Percentiles rank a stretch among this genome's conserved stretches.
Evolutionary conservation across 2,888 invertebrate genomes (phyloP).

Genomic region (Dryococelus australis): DNA sequence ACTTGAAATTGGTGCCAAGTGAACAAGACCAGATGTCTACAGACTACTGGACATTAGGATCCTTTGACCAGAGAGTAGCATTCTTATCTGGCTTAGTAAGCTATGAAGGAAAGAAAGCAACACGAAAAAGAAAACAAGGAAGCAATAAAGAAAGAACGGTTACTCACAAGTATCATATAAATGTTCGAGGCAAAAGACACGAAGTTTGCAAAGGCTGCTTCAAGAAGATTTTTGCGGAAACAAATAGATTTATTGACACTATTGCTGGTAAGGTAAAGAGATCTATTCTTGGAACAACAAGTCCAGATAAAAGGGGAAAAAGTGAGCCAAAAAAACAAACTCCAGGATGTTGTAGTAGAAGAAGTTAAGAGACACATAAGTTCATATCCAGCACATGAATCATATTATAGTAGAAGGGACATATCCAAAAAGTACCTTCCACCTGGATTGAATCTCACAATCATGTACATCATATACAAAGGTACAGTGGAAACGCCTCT

Average conservation of each 20-base stretch:
- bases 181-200: neutral
- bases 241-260: neutral
- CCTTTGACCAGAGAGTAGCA: neutral
- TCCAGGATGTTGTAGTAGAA: neutral
- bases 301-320: neutral
- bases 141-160: neutral
- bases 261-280: neutral
- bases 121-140: neutral
- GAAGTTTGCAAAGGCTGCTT: constrained; percentile 1
- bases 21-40: neutral
- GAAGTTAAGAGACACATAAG: neutral
- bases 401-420: too few species aligned
- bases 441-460: too few species aligned
- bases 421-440: too few species aligned
- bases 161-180: neutral
- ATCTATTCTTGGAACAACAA: neutral
- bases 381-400: neutral
- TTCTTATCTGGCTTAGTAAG: neutral
- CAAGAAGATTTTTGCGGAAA: too few species aligned
- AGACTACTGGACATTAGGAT: neutral
- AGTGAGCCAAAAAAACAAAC: neutral
- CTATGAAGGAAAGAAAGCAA: neutral
- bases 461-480: neutral
- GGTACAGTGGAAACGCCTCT: neutral
- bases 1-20: neutral